Percentiles rank a stretch among this genome's conserved stretches.
phyloP scores from a whole-genome alignment of 2,888 invertebrate species.

The Lasioglossum lativentre region DNA sequence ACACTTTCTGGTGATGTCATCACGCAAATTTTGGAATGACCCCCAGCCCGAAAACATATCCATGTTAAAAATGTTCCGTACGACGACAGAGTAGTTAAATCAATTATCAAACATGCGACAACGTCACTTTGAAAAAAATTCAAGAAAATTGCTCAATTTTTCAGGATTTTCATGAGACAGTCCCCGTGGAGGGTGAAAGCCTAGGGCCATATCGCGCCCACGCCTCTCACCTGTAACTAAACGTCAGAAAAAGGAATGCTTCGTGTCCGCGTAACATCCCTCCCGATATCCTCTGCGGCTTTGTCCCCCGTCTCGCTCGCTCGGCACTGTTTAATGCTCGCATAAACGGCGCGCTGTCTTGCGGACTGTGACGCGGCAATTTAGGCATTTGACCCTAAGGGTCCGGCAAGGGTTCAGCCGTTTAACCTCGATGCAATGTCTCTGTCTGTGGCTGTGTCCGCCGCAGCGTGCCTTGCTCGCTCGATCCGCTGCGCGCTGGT shows the following conservation, averaged over 20 bases:
- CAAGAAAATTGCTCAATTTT: background rate
- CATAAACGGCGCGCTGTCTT: conserved; percentile 76
- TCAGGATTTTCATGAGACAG: background rate
- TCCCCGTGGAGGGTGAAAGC: conserved; percentile 35
- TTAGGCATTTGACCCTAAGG: conserved; percentile 83
- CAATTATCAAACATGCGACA: too few species aligned
- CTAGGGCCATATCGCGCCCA: conserved; percentile 41
- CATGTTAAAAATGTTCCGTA: too few species aligned
- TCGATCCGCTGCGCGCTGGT: conserved; percentile 21
- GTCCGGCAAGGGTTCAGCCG: conserved; percentile 79
- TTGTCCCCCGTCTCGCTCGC: background rate
- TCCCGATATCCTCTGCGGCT: conserved; percentile 2
- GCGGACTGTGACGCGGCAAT: conserved; percentile 82
- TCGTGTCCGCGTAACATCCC: conserved; percentile 2
- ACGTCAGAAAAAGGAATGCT: conserved; percentile 17
- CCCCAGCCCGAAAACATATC: too few species aligned
- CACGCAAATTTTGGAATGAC: too few species aligned
- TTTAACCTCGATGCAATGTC: conserved; percentile 82
- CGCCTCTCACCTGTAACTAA: conserved; percentile 60
- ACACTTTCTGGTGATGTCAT: too few species aligned
- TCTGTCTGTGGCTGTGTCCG: conserved; percentile 74
- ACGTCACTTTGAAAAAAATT: background rate
- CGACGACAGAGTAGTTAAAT: too few species aligned
- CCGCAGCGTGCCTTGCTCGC: conserved; percentile 56
- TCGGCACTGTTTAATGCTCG: conserved; percentile 72